Conservation (phyloP, 2,888 invertebrate species). For the Agrochola macilenta region DNA sequence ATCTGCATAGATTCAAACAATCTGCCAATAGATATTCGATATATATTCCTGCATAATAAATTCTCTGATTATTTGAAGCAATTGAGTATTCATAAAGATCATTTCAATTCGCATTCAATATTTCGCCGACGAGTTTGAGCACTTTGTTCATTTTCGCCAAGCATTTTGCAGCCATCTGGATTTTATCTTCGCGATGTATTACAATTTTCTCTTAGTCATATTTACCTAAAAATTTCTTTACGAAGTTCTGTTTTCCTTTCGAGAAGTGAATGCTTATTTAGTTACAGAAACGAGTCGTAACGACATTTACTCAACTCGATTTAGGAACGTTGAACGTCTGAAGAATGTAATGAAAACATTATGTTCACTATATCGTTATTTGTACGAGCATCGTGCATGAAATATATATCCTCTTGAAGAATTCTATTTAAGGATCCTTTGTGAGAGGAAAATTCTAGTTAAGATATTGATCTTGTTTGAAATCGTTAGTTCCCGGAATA, state of each 20-base stretch:
- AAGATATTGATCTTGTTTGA: neutral
- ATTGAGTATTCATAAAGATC: conserved; percentile 72
- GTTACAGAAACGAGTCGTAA: conserved; percentile 80
- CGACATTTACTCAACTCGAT: conserved; percentile 78
- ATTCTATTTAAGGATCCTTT: conserved; percentile 4
- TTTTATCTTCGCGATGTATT: conserved; percentile 76
- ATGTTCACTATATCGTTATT: conserved; percentile 50
- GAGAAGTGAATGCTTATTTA: conserved; percentile 77
- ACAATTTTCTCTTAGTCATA: conserved; percentile 78
- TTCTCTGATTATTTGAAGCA: conserved; percentile 69
- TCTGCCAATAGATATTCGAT: conserved; percentile 45
- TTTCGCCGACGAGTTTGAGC: conserved; percentile 70
- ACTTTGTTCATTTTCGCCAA: conserved; percentile 74
- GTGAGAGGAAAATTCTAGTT: neutral
- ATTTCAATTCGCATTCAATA: conserved; percentile 72
- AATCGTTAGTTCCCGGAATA: neutral
- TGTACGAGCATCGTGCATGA: conserved; percentile 19
- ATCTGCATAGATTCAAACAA: conserved; percentile 58
- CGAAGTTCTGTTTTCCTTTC: conserved; percentile 79
- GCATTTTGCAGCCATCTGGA: conserved; percentile 78
- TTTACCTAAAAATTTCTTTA: conserved; percentile 76
- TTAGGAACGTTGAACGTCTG: conserved; percentile 81
- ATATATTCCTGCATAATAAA: conserved; percentile 57
- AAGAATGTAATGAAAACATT: conserved; percentile 74
- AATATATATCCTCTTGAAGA: neutral